A percentile compares a stretch with the other conserved stretches of the same genome.
phyloP scores from a whole-genome alignment of 2,888 invertebrate species.

The Ecliptopera silaceata region DNA sequence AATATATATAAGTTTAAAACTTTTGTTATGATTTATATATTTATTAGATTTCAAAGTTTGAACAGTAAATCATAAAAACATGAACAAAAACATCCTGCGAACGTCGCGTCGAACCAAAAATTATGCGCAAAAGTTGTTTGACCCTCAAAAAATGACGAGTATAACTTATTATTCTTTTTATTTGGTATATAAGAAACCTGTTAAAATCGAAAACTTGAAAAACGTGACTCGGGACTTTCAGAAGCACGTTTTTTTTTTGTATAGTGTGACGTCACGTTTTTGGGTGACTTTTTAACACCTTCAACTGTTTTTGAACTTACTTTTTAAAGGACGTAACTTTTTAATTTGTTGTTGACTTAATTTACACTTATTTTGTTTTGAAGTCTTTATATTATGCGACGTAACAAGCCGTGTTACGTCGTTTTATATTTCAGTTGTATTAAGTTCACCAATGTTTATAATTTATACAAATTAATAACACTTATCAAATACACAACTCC shows the following conservation, averaged over 20 bases:
- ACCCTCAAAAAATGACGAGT: constrained; percentile 32
- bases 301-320: neutral
- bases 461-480: no score
- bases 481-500: no score
- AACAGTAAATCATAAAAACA: neutral
- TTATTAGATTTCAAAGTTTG: no score
- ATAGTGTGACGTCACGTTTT: constrained; percentile 19
- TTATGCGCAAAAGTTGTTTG: constrained; percentile 29
- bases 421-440: no score
- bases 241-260: constrained; percentile 41
- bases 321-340: neutral
- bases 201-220: constrained; percentile 37
- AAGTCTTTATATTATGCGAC: no score
- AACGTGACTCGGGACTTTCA: constrained; percentile 49
- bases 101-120: constrained; percentile 8
- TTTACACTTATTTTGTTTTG: neutral
- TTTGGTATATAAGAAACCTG: constrained; percentile 32
- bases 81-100: constrained; percentile 1
- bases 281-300: neutral
- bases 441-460: no score
- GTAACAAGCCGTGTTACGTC: no score
- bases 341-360: neutral
- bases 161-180: constrained; percentile 19
- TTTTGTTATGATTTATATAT: no score
- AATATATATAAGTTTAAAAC: no score